Evolutionary conservation across 2,888 invertebrate genomes (phyloP), one percentile per base, ranked within the genome.

Genomic region (Acanthosoma haemorrhoidale): DNA sequence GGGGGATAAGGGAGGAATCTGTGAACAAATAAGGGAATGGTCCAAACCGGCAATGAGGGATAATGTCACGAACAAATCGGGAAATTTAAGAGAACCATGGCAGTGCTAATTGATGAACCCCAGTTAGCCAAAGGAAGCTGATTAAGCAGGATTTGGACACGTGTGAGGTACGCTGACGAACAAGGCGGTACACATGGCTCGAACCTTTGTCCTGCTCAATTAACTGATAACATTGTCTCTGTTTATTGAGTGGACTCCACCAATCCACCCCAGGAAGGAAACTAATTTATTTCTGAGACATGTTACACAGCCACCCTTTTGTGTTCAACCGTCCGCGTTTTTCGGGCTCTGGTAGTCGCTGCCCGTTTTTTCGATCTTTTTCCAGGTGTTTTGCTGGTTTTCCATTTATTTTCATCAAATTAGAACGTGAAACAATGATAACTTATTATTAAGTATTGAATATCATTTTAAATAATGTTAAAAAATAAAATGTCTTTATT

Each of bases 161-260:
- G 15, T 4, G 58, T 31, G 58, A 31, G 31, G 9, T 1, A 2
- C n/a, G 3, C 4, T 6, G 2, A 29, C 15, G n/a, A 29, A 58
- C 58, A 58, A 58, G 6, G 32, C 58, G 29, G 15, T 58, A 5
- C 31, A 29, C 15, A 31, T 29, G 39, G n/a, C 63, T 1, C 21
- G 3, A 11, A n/a, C 2, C 63, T 63, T 63, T 63, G 41, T 41
- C 63, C 63, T 29, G 25, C 63, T 63, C 63, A 63, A 63, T 63
- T 63, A 63, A 63, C 41, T 63, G 63, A 63, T 63, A 63, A 63
- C 63, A 63, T 63, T 63, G 63, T 63, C 63, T 15, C n/a, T 21
- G 16, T 18, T 57, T 21, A 57, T 21, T 57, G 25, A 58, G 32
- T 9, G 9, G 5, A 4, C n/a, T 13, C 18, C 15, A 2, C 51